Base-by-base conservation (phyloP, 2,888 invertebrate genomes). In the Entomobrya proxima region DNA sequence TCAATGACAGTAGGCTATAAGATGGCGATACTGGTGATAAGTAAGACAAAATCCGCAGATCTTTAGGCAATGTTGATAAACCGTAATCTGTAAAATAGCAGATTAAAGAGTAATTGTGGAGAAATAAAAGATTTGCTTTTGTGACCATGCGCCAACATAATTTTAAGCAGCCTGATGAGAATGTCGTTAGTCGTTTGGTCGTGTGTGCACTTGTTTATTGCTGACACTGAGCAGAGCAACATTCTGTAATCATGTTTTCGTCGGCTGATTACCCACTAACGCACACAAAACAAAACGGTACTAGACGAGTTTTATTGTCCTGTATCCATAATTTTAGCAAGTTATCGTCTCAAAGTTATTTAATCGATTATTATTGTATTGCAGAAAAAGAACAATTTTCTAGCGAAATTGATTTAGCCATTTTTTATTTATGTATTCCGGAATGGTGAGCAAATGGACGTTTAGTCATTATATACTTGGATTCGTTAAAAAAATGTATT, bases 81-180 rank as follows among this genome's bases (percentile, higher is more conserved):
- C 24, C 37, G 72, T 30, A 47, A 72, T 47, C 72, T 72, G 72
- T 44, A 47, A 72, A 72, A 44, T 44, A 72, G 40, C 72, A 72
- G 72, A 72, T 72, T 72, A 72, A 40, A 40, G 21, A 47, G 47
- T 72, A 72, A 72, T 72, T 30, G 72, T 44, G 44, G 44, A 27
- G 30, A 27, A 72, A 72, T n/a, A 72, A 44, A 44, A 27, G 72
- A 32, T 30, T 47, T 24, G 24, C 9, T 6, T 69, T 37, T 69
- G 40, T 40, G 72, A 7, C 13, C 21, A 2, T 37, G 61, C 27
- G n/a, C 64, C 35, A 64, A 64, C 37, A 64, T n/a, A 3, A n/a
- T 15, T 2, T 47, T n/a, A 15, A 64, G 27, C 37, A 18, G 18
- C 11, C 27, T 58, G 24, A 58, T 37, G 64, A 64, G 37, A 35